These are phyloP conservation scores for Petrocephalus microphthalmus DNA, from an alignment of 2,113 vertebrate species.

Conservation along the genomic window DNA sequence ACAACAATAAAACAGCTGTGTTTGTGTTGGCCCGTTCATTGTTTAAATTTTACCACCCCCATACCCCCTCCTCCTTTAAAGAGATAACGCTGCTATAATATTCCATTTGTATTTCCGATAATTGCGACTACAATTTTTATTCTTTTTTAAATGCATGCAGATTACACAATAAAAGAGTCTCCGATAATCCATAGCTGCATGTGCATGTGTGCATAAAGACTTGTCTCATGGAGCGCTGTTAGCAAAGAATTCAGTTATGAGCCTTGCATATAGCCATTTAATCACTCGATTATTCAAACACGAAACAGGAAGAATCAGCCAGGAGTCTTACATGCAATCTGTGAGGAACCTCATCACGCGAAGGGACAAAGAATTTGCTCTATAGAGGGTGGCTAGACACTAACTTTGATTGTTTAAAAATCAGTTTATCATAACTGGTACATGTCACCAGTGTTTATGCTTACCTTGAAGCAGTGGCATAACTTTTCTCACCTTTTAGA, in stretches of 20 bases:
- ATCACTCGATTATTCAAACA: not conserved
- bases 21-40: slow-evolving; percentile 68
- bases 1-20: slow-evolving; percentile 74
- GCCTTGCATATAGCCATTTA: not conserved
- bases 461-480: not conserved
- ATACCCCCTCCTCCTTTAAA: slow-evolving; percentile 30
- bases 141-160: slow-evolving; percentile 26
- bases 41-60: slow-evolving; percentile 56
- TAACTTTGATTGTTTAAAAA: not conserved
- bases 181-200: not conserved
- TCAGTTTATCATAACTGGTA: not conserved
- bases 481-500: not conserved
- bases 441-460: not conserved
- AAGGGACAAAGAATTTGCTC: not conserved
- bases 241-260: not conserved
- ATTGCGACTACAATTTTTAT: not conserved
- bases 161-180: slow-evolving; percentile 25
- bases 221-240: not conserved
- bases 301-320: not conserved
- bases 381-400: not conserved
- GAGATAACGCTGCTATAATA: slow-evolving; percentile 36
- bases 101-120: slow-evolving; percentile 3
- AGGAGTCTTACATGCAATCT: not conserved
- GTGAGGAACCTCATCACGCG: not conserved
- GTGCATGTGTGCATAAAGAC: not conserved